Conservation (phyloP, 37 sponge, comb jelly and placozoan genomes). For the Oscarella lobularis region DNA sequence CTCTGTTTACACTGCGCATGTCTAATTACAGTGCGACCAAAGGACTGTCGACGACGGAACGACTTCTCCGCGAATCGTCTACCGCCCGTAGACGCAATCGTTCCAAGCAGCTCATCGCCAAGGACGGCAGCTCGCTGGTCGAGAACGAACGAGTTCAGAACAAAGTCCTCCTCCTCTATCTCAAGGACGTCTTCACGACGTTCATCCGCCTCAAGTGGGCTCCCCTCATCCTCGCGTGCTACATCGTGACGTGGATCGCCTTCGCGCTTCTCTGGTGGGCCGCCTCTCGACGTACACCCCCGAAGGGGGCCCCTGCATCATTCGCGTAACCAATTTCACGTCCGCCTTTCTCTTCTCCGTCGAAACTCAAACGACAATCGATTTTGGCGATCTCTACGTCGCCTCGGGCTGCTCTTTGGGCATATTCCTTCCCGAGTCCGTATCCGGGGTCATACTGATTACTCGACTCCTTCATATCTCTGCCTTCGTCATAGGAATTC, state of each 20-base stretch:
- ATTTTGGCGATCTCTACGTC: slow-evolving; percentile 42
- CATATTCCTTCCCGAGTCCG: slow-evolving; percentile 32
- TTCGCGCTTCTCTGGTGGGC: slow-evolving; percentile 50
- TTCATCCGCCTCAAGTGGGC: slow-evolving; percentile 47
- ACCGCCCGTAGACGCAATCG: too few relatives aligned
- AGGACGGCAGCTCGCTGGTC: slow-evolving; percentile 26
- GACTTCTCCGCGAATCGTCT: too few relatives aligned
- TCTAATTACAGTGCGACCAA: too few relatives aligned
- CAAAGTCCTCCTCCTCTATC: slow-evolving; percentile 3
- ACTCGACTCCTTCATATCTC: too few relatives aligned
- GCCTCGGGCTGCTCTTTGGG: slow-evolving; percentile 21
- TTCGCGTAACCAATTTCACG: slow-evolving; percentile 14
- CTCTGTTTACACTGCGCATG: too few relatives aligned
- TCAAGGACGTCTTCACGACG: slow-evolving; percentile 52
- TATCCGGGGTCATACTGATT: slow-evolving; percentile 45
- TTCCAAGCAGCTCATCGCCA: too few relatives aligned
- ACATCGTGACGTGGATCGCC: slow-evolving; percentile 39
- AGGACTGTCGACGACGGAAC: too few relatives aligned
- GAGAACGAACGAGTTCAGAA: neutral
- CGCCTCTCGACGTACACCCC: neutral
- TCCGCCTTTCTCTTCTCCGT: slow-evolving; percentile 57
- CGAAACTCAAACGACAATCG: slow-evolving; percentile 64
- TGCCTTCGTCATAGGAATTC: slow-evolving; percentile 46
- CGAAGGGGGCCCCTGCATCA: slow-evolving; percentile 27
- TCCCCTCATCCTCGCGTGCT: slow-evolving; percentile 26